Percentiles rank a stretch among this genome's conserved stretches.
These are phyloP conservation scores for Zoanthus gigantus DNA, from an alignment of 92 coral and sea anemone genomes.

Conservation along the genomic window DNA sequence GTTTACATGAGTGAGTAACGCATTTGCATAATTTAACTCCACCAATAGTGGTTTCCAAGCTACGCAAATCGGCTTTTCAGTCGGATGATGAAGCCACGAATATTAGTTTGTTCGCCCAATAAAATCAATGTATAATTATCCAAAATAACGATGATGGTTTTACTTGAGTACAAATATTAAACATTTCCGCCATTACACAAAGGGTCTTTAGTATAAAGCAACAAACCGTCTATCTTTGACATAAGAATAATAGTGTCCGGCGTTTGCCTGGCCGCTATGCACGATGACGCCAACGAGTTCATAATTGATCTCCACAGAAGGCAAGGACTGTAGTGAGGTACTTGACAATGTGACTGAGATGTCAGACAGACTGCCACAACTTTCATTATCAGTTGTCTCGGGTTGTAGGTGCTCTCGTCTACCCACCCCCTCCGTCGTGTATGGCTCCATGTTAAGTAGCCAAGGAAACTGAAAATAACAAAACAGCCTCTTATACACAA, in stretches of 20 bases:
- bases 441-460: constrained; percentile 90
- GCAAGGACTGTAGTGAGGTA: constrained; percentile 73
- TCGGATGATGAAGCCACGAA: too few species aligned
- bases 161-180: too few species aligned
- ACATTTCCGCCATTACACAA: too few species aligned
- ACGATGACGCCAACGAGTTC: constrained; percentile 88
- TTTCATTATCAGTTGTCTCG: constrained; percentile 62
- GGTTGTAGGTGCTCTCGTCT: constrained; percentile 68
- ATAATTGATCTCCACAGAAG: constrained; percentile 77
- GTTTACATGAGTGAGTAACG: too few species aligned
- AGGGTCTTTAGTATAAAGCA: neutral
- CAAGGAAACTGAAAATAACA: constrained; percentile 68
- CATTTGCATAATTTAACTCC: too few species aligned
- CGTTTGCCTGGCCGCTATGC: constrained; percentile 93
- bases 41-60: too few species aligned
- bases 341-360: constrained; percentile 68
- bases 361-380: constrained; percentile 78
- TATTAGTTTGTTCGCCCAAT: too few species aligned
- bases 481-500: too few species aligned
- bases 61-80: too few species aligned
- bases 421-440: constrained; percentile 87
- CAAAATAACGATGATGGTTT: too few species aligned
- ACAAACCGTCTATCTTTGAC: constrained; percentile 85
- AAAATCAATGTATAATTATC: too few species aligned
- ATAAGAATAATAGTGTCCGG: constrained; percentile 86